Evolutionary conservation across 2,888 invertebrate species (phyloP), one percentile per base, ranked within the genome.

Genomic region (Phlogophora meticulosa): DNA sequence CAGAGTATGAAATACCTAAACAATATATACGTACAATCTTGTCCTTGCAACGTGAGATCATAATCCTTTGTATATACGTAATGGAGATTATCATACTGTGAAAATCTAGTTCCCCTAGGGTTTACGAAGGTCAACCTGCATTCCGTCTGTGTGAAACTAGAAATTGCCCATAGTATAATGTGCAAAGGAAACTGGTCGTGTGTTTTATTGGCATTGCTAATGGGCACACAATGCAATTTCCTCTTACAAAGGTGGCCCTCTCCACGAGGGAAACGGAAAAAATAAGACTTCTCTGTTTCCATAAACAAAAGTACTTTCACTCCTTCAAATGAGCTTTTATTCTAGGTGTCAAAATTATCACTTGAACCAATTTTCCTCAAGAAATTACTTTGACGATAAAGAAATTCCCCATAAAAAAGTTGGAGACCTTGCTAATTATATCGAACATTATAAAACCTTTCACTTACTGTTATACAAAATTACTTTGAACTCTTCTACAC

Each of bases 381-480:
- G n/a, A 59, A 40, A 60, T 38, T 0, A 38, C 17, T 57, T 32
- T 10, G 28, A 52, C 20, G 15, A 28, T 68, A 69, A 69, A 60
- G 22, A 38, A 36, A 69, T 60, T 56, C 22, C n/a, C 9, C 51
- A 45, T 49, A 46, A 59, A 66, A n/a, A 58, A 55, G 36, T 51
- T n/a, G 10, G 20, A 77, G 61, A 51, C 49, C 61, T 73, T 65
- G 62, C 67, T 74, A 62, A 42, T 61, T 78, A 62, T 45, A 64
- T 67, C n/a, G 58, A 51, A 63, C 43, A 59, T 62, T 36, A n/a
- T n/a, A 46, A 58, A 67, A 69, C 78, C 78, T 80, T 79, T 79
- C 81, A 70, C 78, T 80, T 70, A 40, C 63, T 66, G 61, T 55
- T 62, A 56, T 51, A 49, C 15, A 17, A 67, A 61, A 68, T 77